Conservation (phyloP, 2,888 invertebrate genomes). For the Physocephala rufipes region DNA sequence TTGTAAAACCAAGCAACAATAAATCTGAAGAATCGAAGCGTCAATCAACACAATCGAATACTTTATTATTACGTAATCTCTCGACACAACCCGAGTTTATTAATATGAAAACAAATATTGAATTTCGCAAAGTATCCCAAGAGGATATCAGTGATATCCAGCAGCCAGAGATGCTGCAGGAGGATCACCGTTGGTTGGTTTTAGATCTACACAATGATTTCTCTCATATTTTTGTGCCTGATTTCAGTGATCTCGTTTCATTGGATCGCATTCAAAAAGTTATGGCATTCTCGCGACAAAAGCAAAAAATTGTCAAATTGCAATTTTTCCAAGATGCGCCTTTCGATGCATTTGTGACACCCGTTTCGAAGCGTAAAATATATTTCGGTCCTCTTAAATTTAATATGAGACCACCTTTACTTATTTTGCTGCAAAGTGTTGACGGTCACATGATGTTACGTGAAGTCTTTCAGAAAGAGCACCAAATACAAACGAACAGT, state of each 20-base stretch:
- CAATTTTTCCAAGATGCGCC: slow-evolving; percentile 58
- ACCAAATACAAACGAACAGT: slow-evolving; percentile 48
- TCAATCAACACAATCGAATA: slow-evolving; percentile 26
- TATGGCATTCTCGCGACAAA: slow-evolving; percentile 53
- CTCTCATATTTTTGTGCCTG: slow-evolving; percentile 63
- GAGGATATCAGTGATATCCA: slow-evolving; percentile 54
- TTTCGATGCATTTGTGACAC: slow-evolving; percentile 61
- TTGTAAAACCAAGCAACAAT: not conserved
- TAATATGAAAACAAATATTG: slow-evolving; percentile 55
- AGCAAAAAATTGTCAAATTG: slow-evolving; percentile 59
- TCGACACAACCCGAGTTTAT: slow-evolving; percentile 40
- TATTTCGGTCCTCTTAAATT: slow-evolving; percentile 62
- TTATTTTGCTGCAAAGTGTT: slow-evolving; percentile 61
- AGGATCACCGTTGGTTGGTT: slow-evolving; percentile 63
- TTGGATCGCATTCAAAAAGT: slow-evolving; percentile 61
- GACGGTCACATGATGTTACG: slow-evolving; percentile 62
- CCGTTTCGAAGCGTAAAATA: slow-evolving; percentile 56
- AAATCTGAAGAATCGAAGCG: not conserved
- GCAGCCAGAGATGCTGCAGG: slow-evolving; percentile 52
- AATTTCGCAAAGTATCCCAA: slow-evolving; percentile 54
- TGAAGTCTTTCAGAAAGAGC: slow-evolving; percentile 60
- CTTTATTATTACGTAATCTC: slow-evolving; percentile 40
- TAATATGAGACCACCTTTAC: slow-evolving; percentile 52
- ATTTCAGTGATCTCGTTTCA: slow-evolving; percentile 60
- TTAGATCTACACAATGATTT: slow-evolving; percentile 62